Conservation (phyloP, 2,797 vertebrate genomes). For the Rhinoraja longicauda region DNA sequence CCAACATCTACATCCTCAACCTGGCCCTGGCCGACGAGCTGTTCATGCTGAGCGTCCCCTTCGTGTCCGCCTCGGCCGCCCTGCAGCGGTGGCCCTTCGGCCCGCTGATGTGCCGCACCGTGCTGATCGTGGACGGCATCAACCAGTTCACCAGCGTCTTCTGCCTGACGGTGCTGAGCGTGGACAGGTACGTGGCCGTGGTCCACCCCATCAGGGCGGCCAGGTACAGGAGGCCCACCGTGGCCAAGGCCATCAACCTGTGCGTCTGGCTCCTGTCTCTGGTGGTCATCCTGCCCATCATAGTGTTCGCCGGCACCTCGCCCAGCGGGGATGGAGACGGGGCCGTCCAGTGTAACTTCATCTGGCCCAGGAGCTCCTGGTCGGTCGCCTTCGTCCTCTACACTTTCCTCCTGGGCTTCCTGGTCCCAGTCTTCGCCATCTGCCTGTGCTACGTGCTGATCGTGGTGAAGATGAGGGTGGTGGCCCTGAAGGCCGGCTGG, state of each 20-base stretch:
- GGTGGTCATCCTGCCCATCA: conserved; percentile 48
- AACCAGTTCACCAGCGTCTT: conserved; percentile 54
- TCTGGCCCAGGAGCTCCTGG: conserved; percentile 50
- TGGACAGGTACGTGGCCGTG: conserved; percentile 50
- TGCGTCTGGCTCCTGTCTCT: conserved; percentile 49
- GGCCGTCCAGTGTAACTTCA: conserved; percentile 47
- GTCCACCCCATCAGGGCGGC: conserved; percentile 49
- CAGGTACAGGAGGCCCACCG: conserved; percentile 45
- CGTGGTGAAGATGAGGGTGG: conserved; percentile 47
- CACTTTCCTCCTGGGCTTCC: conserved; percentile 49
- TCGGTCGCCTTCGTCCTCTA: conserved; percentile 48
- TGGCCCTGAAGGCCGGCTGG: conserved; percentile 48
- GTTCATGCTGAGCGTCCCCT: conserved; percentile 51
- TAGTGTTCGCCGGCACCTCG: conserved; percentile 47
- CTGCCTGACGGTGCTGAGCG: conserved; percentile 49
- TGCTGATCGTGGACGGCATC: conserved; percentile 52
- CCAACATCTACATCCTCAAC: conserved; percentile 51
- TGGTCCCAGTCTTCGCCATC: conserved; percentile 46
- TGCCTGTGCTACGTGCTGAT: conserved; percentile 50
- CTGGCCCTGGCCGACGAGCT: conserved; percentile 47
- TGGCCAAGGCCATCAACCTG: conserved; percentile 48
- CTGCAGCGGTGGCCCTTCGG: conserved; percentile 52
- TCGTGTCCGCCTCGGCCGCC: conserved; percentile 46
- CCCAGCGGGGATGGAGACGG: conserved; percentile 38
- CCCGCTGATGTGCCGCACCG: conserved; percentile 46